Evolutionary conservation across 2,113 vertebrate species (phyloP), one percentile per base, ranked within the genome.

Genomic region (Nipponia nippon): DNA sequence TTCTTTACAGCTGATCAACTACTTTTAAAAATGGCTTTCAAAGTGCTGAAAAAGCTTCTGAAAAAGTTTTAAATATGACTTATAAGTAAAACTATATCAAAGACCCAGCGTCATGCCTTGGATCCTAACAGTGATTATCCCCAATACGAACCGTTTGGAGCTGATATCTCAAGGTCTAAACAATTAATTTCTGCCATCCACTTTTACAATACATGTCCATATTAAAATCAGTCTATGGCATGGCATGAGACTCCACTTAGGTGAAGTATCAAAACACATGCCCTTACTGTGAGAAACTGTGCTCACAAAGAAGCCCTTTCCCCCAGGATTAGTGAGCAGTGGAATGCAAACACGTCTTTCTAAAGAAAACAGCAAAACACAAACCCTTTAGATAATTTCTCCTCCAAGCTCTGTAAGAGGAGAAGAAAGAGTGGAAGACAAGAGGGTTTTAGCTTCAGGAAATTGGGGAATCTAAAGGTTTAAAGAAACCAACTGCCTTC

Each of bases 291-390:
- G 91, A 95, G 90, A 93, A 95, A 79, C 34, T 1, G 0, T 26
- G 38, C 72, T 92, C 76, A 85, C 79, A 93, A 92, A 94, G 90
- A 63, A 46, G 87, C 56, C 12, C 61, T 72, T 83, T 87, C 34
- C 81, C 52, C 44, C 30, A 56, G 93, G 95, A 95, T 95, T 92
- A 97, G 89, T 7, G 47, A 82, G 83, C 73, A 87, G 40, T 49
- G 86, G 91, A 95, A 95, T 91, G 94, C 94, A 97, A 97, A 90
- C 88, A 71, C 2, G 19, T 83, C 83, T 62, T 96, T 90, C 85
- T 77, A 88, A 88, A 93, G 87, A 80, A 91, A 93, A 90, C 52
- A 71, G 66, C 82, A 88, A 94, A 96, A 85, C 89, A 95, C 87
- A 93, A 83, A 86, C 85, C 59, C 75, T 92, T 90, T 46, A 77